Evolutionary conservation across 2,888 invertebrate species (phyloP), one percentile per base, ranked within the genome.

Genomic region (Tanytarsus gracilentus): DNA sequence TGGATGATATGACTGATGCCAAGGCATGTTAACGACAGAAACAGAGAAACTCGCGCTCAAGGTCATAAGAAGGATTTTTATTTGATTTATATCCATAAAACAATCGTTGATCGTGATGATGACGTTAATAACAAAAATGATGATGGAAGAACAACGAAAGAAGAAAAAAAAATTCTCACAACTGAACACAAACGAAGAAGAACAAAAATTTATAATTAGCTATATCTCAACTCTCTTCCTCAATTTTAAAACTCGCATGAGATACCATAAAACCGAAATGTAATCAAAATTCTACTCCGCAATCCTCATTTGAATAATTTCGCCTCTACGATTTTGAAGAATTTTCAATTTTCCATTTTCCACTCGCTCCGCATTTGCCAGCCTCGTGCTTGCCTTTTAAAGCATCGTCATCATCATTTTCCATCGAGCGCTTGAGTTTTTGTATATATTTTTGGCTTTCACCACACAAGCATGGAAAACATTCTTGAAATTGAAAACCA

Each of bases 281-380:
- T 58, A 58, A 58, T 58, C 58, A 58, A 58, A 58, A 58, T 58
- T 58, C 58, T 29, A 23, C 44, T 58, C 58, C 58, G 27, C 58
- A 58, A 58, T 58, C 30, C 58, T 58, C 58, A 58, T 58, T 58
- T 58, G 58, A 58, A 58, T 58, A 58, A 48, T 58, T 58, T 58
- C 23, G 14, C 40, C 23, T 21, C n/a, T n/a, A n/a, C n/a, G n/a
- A n/a, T 44, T 58, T 29, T 25, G 14, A 33, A 39, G 25, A 39
- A 39, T 9, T 23, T 26, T 50, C 29, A 48, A 58, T 48, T 58
- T 44, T 44, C 48, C 58, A 58, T 29, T 58, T 58, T 58, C 48
- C 48, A 26, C 48, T 58, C 30, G 18, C 30, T 29, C 30, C 21
- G 9, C 21, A 16, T 33, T 33, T 11, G 9, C 11, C 3, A 11